These are phyloP conservation scores for Blastobasis lacticolella DNA, from an alignment of 2,888 invertebrate genomes.

Conservation along the genomic window DNA sequence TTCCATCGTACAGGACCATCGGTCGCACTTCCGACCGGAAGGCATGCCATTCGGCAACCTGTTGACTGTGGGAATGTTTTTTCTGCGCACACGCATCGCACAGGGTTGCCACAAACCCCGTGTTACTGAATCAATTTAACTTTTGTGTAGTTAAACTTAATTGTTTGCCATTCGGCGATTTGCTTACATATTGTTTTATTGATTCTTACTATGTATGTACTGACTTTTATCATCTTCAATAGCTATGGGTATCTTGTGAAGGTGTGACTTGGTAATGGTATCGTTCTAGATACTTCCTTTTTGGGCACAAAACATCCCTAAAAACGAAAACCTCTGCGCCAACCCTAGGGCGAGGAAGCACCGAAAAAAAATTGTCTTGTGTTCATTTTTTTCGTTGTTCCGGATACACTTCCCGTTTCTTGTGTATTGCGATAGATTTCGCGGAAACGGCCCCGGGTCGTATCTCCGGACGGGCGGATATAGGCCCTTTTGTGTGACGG, in stretches of 20 bases:
- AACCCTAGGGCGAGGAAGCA: slow-evolving; percentile 38
- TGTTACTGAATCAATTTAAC: no score
- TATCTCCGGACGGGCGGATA: slow-evolving; percentile 57
- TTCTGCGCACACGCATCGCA: slow-evolving; percentile 35
- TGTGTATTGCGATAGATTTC: slow-evolving; percentile 64
- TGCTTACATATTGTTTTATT: no score
- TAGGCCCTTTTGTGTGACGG: slow-evolving; percentile 61
- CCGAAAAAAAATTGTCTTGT: slow-evolving; percentile 24
- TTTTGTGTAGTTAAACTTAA: no score
- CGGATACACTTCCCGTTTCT: slow-evolving; percentile 70
- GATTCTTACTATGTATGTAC: no score
- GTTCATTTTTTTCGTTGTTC: slow-evolving; percentile 52
- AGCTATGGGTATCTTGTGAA: no score
- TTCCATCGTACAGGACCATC: slow-evolving; percentile 46
- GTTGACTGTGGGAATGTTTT: slow-evolving; percentile 65
- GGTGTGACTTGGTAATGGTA: no score
- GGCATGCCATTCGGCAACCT: slow-evolving; percentile 62
- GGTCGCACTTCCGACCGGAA: slow-evolving; percentile 70
- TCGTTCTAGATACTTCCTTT: no score
- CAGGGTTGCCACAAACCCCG: slow-evolving; percentile 27
- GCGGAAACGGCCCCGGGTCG: slow-evolving; percentile 50
- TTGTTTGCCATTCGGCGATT: no score
- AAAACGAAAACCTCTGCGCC: slow-evolving; percentile 14
- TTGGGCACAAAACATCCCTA: slow-evolving; percentile 2
- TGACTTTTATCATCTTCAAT: no score